A percentile compares a stretch with the other conserved stretches of the same genome.
These are phyloP conservation scores for Botia almorhae DNA, from an alignment of 2,797 vertebrate genomes.

Conservation along the genomic window DNA sequence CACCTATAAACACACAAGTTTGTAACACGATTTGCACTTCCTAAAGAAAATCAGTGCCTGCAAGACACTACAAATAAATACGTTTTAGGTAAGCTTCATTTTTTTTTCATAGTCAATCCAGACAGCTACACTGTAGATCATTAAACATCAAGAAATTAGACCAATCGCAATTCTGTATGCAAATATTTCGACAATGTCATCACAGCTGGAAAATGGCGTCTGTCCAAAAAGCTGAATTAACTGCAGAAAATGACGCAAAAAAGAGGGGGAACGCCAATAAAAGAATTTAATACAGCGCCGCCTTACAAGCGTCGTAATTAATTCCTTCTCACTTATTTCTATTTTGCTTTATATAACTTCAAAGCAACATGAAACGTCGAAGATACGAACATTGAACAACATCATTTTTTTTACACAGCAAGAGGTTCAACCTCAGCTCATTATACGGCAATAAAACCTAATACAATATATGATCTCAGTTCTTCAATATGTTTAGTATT, in stretches of 20 bases:
- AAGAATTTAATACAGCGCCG: background rate
- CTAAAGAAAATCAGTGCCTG: background rate
- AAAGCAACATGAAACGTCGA: background rate
- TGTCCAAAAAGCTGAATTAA: background rate
- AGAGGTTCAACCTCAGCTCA: background rate
- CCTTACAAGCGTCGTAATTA: background rate
- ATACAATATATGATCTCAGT: constrained; percentile 2
- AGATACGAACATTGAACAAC: background rate
- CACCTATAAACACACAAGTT: background rate
- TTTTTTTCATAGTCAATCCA: too few species aligned
- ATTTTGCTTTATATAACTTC: background rate
- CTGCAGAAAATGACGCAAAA: background rate
- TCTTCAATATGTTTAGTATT: background rate
- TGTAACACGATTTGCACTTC: background rate
- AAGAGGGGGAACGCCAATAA: background rate
- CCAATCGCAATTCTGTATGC: background rate
- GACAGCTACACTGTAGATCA: background rate
- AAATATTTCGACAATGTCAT: background rate
- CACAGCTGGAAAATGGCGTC: background rate
- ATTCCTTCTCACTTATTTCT: constrained; percentile 5
- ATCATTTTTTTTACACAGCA: constrained; percentile 8
- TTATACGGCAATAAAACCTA: constrained; percentile 6
- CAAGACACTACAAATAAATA: background rate
- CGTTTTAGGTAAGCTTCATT: background rate
- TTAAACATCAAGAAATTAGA: background rate